Evolutionary conservation across 2,113 vertebrate species (phyloP), one percentile per base, ranked within the genome.

Genomic region (Passer montanus): DNA sequence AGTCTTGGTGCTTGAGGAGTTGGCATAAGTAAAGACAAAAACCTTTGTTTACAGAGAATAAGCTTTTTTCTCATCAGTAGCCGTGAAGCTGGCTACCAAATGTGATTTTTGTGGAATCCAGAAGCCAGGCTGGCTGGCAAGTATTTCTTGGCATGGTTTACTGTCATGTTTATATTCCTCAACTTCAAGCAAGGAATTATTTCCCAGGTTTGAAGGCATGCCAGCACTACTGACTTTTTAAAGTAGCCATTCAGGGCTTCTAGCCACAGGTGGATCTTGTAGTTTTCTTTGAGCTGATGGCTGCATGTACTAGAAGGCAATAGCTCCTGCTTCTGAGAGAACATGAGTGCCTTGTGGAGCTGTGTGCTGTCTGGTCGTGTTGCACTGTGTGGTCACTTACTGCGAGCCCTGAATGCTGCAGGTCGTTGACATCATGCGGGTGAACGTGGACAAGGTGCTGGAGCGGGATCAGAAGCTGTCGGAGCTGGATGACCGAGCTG

Each of bases 351-450:
- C 11, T 3, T 6, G 11, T 30, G 46, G 18, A 72, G 30, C 52
- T 62, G 9, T 39, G 27, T 73, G 21, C 33, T 73, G 23, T 7
- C 37, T 73, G 19, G 0, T 33, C 13, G 2, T 66, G 28, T 44
- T 59, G 15, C 37, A 1, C 35, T 28, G 3, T 4, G 67, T 23
- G 30, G 9, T 91, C 13, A 75, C 76, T 87, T 13, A 56, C 15
- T 66, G 41, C 28, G 14, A 58, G 28, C 39, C 1, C 9, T 90
- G 23, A 39, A 9, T n/a, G 27, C 1, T 70, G 9, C 39, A 99
- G 99, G 99, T 99, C 75, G 99, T 99, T 95, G 99, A 99, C 97
- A 99, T 99, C 91, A 99, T 99, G 99, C 96, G 99, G 22, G 99
- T 99, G 80, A 99, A 99, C 1, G 99, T 99, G 96, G 99, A 99